Evolutionary conservation across 2,888 invertebrate genomes (phyloP), one percentile per base, ranked within the genome.

Genomic region (Epicampocera succincta): DNA sequence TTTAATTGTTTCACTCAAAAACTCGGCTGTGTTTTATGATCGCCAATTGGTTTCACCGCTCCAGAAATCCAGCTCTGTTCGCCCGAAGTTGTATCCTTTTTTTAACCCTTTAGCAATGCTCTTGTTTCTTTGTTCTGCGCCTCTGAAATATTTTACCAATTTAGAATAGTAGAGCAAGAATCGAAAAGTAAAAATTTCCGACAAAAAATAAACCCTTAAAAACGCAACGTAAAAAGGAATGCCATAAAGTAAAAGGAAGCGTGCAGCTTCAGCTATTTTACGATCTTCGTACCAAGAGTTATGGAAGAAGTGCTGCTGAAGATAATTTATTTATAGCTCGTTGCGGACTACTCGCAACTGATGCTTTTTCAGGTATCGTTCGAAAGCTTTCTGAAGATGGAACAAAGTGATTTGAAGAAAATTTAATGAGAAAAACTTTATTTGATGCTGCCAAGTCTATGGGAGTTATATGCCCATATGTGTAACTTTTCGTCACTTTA

Each of bases 61-160:
- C 80, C 48, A 76, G 80, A 76, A 68, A 80, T 75, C 80, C 54
- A 80, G 60, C 71, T 80, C 65, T 52, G 80, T 80, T 56, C 56
- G 63, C 21, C 13, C 38, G 61, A 80, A 74, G 69, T 73, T 71
- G 0, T 29, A 42, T 19, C 19, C 21, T 2, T 44, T 50, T n/a
- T 50, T 40, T 48, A 21, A 48, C 15, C 13, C 21, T 58, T 77
- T 74, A 33, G 81, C 11, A 60, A 65, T 69, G 81, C 81, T 82
- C 69, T 69, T 52, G 74, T 82, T 81, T 74, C 19, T 81, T 73
- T 73, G 17, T 77, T 77, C 19, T 77, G 46, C 25, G 44, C 44
- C 42, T 33, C 69, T 52, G 63, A 73, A 56, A 77, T 42, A 42
- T 11, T 46, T 76, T 25, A 82, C 73, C 81, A 82, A 82, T 58